Conservation (phyloP, 2,888 invertebrate species). For the Acleris holmiana region DNA sequence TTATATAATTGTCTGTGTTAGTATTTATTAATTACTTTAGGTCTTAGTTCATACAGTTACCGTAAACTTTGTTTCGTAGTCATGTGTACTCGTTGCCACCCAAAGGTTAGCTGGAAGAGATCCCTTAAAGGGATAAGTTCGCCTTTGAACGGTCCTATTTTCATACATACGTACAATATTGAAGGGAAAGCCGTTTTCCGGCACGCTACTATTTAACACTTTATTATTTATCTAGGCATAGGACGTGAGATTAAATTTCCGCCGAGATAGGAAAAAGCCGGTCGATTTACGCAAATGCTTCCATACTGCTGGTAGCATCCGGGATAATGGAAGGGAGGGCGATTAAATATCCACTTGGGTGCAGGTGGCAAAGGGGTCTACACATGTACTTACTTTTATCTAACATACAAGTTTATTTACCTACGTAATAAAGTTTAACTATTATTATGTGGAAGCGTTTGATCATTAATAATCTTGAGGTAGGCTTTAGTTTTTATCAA, state of each 20-base stretch:
- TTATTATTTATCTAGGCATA: constrained; percentile 38
- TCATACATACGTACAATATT: too few species aligned
- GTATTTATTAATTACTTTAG: too few species aligned
- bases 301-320: constrained; percentile 26
- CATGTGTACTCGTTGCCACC: too few species aligned
- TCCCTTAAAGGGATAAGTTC: too few species aligned
- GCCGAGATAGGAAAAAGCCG: constrained; percentile 34
- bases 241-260: constrained; percentile 36
- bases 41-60: too few species aligned
- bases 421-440: too few species aligned
- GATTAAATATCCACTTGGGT: constrained; percentile 27
- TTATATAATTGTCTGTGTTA: too few species aligned
- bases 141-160: too few species aligned
- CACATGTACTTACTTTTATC: constrained; percentile 10
- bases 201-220: constrained; percentile 28
- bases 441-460: neutral
- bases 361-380: constrained; percentile 31
- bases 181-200: constrained; percentile 8
- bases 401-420: too few species aligned
- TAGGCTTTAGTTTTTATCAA: constrained; percentile 7
- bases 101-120: too few species aligned
- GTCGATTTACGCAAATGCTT: constrained; percentile 34
- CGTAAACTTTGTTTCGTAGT: too few species aligned
- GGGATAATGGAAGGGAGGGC: constrained; percentile 31
- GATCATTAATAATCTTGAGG: constrained; percentile 17